These are phyloP conservation scores for Oxytorus armatus DNA, from an alignment of 2,888 invertebrate genomes.

Conservation along the genomic window DNA sequence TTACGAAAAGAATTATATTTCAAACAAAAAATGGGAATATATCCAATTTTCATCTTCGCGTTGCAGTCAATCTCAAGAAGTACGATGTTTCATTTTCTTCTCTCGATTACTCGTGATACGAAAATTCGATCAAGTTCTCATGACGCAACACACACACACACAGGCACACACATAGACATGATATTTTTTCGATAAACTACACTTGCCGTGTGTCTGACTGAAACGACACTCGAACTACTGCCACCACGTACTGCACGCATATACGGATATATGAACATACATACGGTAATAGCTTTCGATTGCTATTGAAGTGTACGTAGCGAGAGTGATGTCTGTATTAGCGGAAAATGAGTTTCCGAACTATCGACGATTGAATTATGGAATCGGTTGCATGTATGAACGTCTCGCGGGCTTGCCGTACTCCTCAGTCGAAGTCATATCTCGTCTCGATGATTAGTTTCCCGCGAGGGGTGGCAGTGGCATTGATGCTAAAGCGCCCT, in stretches of 20 bases:
- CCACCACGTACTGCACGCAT: neutral
- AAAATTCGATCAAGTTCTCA: no score
- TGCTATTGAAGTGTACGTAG: constrained; percentile 36
- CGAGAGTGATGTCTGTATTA: constrained; percentile 54
- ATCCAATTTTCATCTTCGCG: neutral
- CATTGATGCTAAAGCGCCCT: constrained; percentile 1
- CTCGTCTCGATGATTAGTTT: constrained; percentile 65
- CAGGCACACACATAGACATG: neutral
- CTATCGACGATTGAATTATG: constrained; percentile 54
- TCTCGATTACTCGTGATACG: neutral
- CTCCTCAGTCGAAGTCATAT: constrained; percentile 58
- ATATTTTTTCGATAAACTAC: neutral
- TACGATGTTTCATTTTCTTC: neutral
- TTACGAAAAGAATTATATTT: neutral
- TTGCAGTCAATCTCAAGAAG: neutral
- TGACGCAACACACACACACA: neutral
- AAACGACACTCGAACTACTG: constrained; percentile 45
- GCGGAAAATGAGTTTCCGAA: constrained; percentile 66
- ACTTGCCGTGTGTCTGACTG: constrained; percentile 22
- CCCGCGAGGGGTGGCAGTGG: constrained; percentile 43
- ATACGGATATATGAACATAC: constrained; percentile 2
- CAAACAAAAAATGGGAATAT: neutral
- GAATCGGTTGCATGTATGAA: constrained; percentile 48
- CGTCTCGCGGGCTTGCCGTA: constrained; percentile 19
- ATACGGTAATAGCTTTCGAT: constrained; percentile 48